Base-by-base conservation (phyloP, 2,888 invertebrate species). In the Neoscelio sp. region DNA sequence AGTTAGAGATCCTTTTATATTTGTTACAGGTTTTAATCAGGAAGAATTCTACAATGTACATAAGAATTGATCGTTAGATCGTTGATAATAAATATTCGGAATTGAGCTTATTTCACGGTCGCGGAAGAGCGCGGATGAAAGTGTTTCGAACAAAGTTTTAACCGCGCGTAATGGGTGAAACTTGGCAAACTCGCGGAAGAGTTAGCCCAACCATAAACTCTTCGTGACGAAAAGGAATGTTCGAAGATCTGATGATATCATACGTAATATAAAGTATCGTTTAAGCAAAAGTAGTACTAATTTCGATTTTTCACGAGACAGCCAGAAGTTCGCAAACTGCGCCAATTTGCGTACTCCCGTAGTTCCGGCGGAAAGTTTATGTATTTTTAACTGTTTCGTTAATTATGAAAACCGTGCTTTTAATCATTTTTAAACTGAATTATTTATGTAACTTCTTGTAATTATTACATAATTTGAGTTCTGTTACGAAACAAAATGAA, bases 61-160 rank as follows among this genome's bases (percentile, higher is more conserved):
- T n/a, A 10, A 26, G n/a, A 48, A 56, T 58, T 50, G 65, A 68
- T 73, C 17, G 18, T n/a, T 30, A 15, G 23, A 68, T 74, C 20
- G 42, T 52, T 17, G 65, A 84, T 82, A 82, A 85, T 67, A 86
- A 87, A 87, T 87, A 86, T 87, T 87, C 84, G 80, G 82, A 82
- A 87, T 88, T 84, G 81, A 83, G 86, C 83, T 85, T 86, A 85
- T 88, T 88, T 89, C 88, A 88, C 84, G 89, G 87, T 89, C 88
- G 86, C 86, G 83, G 80, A 84, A 81, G 84, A 84, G 80, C 82
- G 83, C 82, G 83, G 86, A 87, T 85, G 88, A 89, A 89, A 89
- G 89, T 89, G 89, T 89, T 89, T 87, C 86, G 85, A 87, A 89
- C 88, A 89, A 89, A 89, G 88, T 89, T 89, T 88, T 87, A 87